Percentiles rank a stretch among this genome's conserved stretches.
Evolutionary conservation across 1,140 invertebrate species (phyloP).

Genomic region (Ceratosolen fusciceps): DNA sequence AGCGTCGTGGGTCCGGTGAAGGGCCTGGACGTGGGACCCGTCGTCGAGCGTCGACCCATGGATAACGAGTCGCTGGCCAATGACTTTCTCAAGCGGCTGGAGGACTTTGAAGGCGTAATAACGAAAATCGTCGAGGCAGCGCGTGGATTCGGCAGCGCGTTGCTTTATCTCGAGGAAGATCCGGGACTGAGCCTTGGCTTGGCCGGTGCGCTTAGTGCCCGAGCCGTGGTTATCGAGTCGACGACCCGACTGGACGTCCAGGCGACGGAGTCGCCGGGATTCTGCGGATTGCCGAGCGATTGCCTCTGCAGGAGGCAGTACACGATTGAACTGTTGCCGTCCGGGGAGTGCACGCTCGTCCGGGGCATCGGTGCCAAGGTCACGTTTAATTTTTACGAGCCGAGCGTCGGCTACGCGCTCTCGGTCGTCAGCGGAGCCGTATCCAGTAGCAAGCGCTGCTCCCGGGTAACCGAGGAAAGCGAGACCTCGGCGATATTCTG

Average conservation of each 20-base stretch:
- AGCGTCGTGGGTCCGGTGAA: conserved; percentile 49
- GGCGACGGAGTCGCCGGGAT: conserved; percentile 47
- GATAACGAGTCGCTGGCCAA: too few species aligned
- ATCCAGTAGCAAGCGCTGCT: conserved; percentile 52
- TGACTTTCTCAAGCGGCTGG: too few species aligned
- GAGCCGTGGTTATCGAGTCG: conserved; percentile 34
- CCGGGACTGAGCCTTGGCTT: conserved; percentile 45
- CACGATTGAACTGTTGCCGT: conserved; percentile 32
- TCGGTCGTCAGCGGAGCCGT: conserved; percentile 49
- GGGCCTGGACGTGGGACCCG: neutral
- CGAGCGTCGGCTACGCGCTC: conserved; percentile 44
- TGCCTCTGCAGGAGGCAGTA: conserved; percentile 58
- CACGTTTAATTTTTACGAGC: conserved; percentile 52
- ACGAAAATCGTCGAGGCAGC: neutral
- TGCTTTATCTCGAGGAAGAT: conserved; percentile 56
- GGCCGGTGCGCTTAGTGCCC: conserved; percentile 42
- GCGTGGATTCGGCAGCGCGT: neutral
- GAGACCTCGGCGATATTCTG: conserved; percentile 54
- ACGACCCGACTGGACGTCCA: conserved; percentile 53
- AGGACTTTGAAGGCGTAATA: neutral
- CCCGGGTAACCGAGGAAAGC: neutral
- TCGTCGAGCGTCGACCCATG: too few species aligned
- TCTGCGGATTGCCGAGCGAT: conserved; percentile 55
- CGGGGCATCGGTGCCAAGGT: neutral
- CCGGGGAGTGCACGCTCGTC: neutral